Percentiles rank a stretch among this genome's conserved stretches.
These are phyloP conservation scores for Aleiodes leptofemur DNA, from an alignment of 2,888 invertebrate species.

Conservation along the genomic window DNA sequence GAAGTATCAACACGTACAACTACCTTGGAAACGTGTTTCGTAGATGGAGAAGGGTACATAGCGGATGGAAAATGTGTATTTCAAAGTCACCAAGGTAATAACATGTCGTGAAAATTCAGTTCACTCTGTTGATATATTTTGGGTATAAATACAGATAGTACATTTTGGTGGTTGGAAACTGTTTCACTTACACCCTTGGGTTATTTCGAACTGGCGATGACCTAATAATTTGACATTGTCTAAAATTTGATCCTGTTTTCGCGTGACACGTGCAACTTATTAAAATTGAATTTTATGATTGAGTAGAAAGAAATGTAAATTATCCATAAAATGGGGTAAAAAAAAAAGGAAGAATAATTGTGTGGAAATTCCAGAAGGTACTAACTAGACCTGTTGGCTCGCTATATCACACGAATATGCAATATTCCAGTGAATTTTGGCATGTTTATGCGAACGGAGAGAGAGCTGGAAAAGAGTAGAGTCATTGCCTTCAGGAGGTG, in stretches of 20 bases:
- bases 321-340: neutral
- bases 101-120: slow-evolving; percentile 45
- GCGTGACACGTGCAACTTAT: slow-evolving; percentile 8
- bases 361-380: neutral
- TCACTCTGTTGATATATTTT: slow-evolving; percentile 34
- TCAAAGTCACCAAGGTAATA: slow-evolving; percentile 53
- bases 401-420: slow-evolving; percentile 18
- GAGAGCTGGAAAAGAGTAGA: slow-evolving; percentile 2
- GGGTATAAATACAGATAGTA: slow-evolving; percentile 20
- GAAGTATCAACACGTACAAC: slow-evolving; percentile 26
- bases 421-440: slow-evolving; percentile 39
- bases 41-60: slow-evolving; percentile 9
- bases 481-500: slow-evolving; percentile 9
- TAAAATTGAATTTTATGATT: slow-evolving; percentile 31
- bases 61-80: slow-evolving; percentile 48
- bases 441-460: slow-evolving; percentile 31
- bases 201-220: neutral
- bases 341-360: neutral
- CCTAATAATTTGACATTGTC: slow-evolving; percentile 3
- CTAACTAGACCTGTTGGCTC: neutral
- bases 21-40: slow-evolving; percentile 26
- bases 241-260: neutral
- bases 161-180: slow-evolving; percentile 29
- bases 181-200: slow-evolving; percentile 31
- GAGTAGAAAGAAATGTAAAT: neutral